A percentile compares a stretch with the other conserved stretches of the same genome.
These are phyloP conservation scores for Crocuta crocuta DNA, from an alignment of 2,113 vertebrate species.

Conservation along the genomic window DNA sequence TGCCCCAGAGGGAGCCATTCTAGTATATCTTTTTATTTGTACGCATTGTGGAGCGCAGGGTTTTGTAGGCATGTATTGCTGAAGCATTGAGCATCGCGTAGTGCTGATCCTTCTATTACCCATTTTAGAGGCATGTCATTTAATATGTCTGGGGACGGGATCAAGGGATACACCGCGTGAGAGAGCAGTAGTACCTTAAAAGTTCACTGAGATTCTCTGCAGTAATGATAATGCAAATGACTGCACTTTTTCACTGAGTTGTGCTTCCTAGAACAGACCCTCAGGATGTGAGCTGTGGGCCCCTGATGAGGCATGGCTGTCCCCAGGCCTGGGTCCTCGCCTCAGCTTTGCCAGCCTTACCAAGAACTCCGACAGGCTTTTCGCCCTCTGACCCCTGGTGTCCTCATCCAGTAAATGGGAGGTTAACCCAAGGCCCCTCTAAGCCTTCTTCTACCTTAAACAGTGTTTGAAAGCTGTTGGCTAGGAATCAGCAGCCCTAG, in stretches of 20 bases:
- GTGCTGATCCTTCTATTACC: background rate
- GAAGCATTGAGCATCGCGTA: background rate
- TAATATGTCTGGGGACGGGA: background rate
- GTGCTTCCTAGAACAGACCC: background rate
- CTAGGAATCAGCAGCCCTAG: background rate
- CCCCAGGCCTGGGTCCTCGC: background rate
- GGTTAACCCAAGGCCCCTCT: background rate
- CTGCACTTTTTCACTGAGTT: background rate
- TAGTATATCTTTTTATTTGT: background rate
- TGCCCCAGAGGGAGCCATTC: background rate
- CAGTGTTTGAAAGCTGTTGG: background rate
- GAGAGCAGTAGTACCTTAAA: background rate
- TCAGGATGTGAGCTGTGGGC: background rate
- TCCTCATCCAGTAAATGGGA: background rate
- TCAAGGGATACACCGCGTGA: no score
- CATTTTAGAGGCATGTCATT: background rate
- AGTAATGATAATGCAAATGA: background rate
- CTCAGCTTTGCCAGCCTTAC: background rate
- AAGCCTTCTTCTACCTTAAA: background rate
- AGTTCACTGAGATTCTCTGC: background rate
- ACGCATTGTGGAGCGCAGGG: background rate
- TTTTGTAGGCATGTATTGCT: background rate
- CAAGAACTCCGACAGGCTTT: background rate
- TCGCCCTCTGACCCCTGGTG: background rate
- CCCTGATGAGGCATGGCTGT: background rate